These are phyloP conservation scores for Leuctra nigra DNA, from an alignment of 2,888 invertebrate genomes.

Conservation along the genomic window DNA sequence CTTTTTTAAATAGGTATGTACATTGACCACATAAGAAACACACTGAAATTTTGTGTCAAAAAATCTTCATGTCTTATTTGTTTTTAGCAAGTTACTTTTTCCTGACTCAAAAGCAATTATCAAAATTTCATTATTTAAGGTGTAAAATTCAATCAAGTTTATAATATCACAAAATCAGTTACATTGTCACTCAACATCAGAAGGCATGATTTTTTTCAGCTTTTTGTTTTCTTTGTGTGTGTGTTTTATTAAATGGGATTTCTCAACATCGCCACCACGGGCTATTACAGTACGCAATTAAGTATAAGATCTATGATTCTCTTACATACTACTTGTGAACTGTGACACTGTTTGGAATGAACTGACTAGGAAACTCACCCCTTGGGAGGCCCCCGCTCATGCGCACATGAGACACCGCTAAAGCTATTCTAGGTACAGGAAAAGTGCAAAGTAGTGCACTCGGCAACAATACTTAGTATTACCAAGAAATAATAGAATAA, in stretches of 20 bases:
- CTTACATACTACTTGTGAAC: slow-evolving; percentile 5
- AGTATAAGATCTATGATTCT: neutral
- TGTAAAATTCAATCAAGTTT: slow-evolving; percentile 31
- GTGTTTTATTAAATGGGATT: neutral
- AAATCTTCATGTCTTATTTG: slow-evolving; percentile 2
- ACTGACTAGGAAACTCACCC: slow-evolving; percentile 28
- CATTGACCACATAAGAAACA: slow-evolving; percentile 2
- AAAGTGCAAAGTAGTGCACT: slow-evolving; percentile 25
- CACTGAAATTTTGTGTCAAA: slow-evolving; percentile 8
- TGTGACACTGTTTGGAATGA: slow-evolving; percentile 4
- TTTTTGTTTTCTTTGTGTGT: too few species aligned
- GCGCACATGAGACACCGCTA: too few species aligned
- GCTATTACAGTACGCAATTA: slow-evolving; percentile 5
- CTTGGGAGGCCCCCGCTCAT: too few species aligned
- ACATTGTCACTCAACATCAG: slow-evolving; percentile 30
- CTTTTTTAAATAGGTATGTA: neutral
- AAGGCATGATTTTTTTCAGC: slow-evolving; percentile 26
- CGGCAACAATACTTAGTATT: slow-evolving; percentile 13
- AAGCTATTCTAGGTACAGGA: slow-evolving; percentile 19
- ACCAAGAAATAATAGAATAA: slow-evolving; percentile 25
- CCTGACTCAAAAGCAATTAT: slow-evolving; percentile 29
- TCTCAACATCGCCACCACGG: neutral
- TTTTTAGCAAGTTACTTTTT: slow-evolving; percentile 16
- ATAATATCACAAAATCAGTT: slow-evolving; percentile 30
- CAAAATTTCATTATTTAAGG: slow-evolving; percentile 27